These are phyloP conservation scores for Chelon labrosus DNA, from an alignment of 2,797 vertebrate genomes.

Conservation along the genomic window DNA sequence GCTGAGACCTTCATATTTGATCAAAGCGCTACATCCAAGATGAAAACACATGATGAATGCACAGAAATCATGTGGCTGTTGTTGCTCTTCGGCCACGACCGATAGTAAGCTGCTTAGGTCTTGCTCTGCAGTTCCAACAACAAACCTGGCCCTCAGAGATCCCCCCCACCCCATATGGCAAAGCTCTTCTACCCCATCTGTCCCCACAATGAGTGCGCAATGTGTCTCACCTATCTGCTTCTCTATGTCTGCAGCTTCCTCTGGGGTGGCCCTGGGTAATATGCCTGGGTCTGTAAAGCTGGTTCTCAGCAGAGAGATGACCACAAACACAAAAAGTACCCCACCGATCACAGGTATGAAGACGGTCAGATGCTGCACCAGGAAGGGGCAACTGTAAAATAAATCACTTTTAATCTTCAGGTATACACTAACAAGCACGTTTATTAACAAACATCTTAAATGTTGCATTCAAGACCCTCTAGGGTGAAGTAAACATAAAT, in stretches of 20 bases:
- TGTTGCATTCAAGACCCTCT: slow-evolving; percentile 7
- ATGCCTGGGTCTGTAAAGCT: slow-evolving; percentile 97
- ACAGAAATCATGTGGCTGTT: not conserved
- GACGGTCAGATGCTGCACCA: slow-evolving; percentile 90
- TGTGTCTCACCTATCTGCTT: slow-evolving; percentile 90
- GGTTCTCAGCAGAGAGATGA: slow-evolving; percentile 93
- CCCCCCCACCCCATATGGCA: slow-evolving; percentile 65
- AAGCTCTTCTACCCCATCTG: slow-evolving; percentile 76
- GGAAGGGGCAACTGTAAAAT: slow-evolving; percentile 91
- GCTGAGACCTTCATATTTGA: not conserved
- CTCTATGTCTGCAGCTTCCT: slow-evolving; percentile 94
- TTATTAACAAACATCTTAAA: not conserved
- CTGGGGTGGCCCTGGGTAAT: slow-evolving; percentile 93
- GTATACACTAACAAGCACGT: not conserved
- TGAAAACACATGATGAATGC: not conserved
- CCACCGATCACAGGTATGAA: slow-evolving; percentile 94
- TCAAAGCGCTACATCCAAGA: not conserved
- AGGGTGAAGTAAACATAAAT: not conserved
- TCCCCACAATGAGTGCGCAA: not conserved
- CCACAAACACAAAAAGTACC: slow-evolving; percentile 93
- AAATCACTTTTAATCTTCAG: not conserved
- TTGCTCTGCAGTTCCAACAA: slow-evolving; percentile 38
- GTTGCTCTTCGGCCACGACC: slow-evolving; percentile 25
- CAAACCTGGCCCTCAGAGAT: slow-evolving; percentile 25
- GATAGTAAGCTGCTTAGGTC: slow-evolving; percentile 70